These are phyloP conservation scores for Alcis repandata DNA, from an alignment of 2,888 invertebrate species.

Conservation along the genomic window DNA sequence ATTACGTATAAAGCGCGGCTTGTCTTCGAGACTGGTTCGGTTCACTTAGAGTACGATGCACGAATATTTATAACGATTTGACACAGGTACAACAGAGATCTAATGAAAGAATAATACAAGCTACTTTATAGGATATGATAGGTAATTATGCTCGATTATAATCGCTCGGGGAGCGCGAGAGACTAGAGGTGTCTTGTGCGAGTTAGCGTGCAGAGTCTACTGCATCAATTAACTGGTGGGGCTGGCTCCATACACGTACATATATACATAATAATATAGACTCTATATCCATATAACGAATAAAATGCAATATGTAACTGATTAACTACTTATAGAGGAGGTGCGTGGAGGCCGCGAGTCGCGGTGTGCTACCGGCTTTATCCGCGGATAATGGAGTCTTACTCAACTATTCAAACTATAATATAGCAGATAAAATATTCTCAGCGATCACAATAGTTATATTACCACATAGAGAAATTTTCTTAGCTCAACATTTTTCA, in stretches of 20 bases:
- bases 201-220: constrained; percentile 82
- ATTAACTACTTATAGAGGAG: constrained; percentile 57
- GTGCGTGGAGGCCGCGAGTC: constrained; percentile 41
- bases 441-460: constrained; percentile 84
- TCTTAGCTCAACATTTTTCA: constrained; percentile 85
- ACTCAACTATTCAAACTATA: constrained; percentile 80
- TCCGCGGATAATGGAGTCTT: constrained; percentile 60
- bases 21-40: constrained; percentile 71
- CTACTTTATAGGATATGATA: constrained; percentile 84
- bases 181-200: constrained; percentile 81
- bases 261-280: constrained; percentile 59
- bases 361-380: constrained; percentile 20
- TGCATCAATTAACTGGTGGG: constrained; percentile 85
- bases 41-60: constrained; percentile 80
- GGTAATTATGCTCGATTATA: constrained; percentile 84
- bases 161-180: constrained; percentile 76
- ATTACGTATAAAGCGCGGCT: constrained; percentile 74
- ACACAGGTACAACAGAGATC: constrained; percentile 87
- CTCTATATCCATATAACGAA: constrained; percentile 63
- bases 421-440: constrained; percentile 84
- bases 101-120: constrained; percentile 86
- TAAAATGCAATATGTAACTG: constrained; percentile 68
- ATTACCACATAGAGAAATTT: constrained; percentile 85
- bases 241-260: constrained; percentile 69
- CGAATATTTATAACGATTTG: constrained; percentile 77